phyloP scores from a whole-genome alignment of 2,888 invertebrate species.

The Diploptera punctata region DNA sequence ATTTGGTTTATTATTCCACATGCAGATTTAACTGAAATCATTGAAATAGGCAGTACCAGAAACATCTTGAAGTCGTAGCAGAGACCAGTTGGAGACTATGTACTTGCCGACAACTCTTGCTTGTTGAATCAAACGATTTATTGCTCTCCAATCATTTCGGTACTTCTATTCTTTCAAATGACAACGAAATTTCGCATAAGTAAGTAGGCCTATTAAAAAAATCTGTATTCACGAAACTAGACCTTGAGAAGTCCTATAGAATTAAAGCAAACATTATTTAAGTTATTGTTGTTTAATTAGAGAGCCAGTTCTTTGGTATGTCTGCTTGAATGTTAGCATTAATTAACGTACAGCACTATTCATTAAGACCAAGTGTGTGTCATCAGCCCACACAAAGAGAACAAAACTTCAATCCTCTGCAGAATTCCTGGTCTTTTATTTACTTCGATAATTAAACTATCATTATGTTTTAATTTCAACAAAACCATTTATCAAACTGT shows the following conservation, averaged over 20 bases:
- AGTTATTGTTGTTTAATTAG: neutral
- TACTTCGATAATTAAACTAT: no score
- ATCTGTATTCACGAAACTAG: neutral
- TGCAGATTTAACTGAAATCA: no score
- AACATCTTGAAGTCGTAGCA: neutral
- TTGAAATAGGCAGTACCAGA: neutral
- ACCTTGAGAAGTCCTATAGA: neutral
- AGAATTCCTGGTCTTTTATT: no score
- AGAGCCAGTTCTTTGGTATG: neutral
- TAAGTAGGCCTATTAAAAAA: neutral
- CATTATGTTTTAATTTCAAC: no score
- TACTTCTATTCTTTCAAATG: neutral
- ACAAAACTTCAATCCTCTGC: no score
- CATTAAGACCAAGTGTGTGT: no score
- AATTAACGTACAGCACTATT: no score
- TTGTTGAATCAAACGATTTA: neutral
- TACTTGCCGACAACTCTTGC: neutral
- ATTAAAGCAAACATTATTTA: neutral
- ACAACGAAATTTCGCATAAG: slow-evolving; percentile 4
- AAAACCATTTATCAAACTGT: no score
- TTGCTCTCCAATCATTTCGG: neutral
- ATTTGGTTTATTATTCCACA: no score
- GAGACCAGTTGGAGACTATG: neutral
- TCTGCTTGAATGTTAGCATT: no score
- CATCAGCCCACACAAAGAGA: no score